Conservation (phyloP, 92 coral and sea anemone species). For the Chrysogorgia sp. region DNA sequence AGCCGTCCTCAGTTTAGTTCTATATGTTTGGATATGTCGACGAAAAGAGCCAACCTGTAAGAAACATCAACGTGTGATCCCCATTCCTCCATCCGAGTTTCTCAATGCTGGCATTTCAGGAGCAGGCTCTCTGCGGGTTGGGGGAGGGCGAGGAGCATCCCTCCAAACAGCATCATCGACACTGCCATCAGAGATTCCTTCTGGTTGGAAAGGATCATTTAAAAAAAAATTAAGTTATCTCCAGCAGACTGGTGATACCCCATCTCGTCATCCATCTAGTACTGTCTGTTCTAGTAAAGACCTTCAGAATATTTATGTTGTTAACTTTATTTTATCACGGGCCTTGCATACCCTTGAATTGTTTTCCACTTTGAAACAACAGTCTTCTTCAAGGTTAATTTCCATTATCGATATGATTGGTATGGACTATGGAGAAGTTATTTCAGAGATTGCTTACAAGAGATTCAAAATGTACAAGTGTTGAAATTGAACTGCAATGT, state of each 20-base stretch:
- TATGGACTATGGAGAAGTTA: too few species aligned
- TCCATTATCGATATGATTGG: too few species aligned
- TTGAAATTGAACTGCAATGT: neutral
- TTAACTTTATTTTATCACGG: too few species aligned
- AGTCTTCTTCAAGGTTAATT: too few species aligned
- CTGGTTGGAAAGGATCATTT: too few species aligned
- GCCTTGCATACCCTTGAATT: too few species aligned
- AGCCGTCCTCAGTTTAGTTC: slow-evolving; percentile 53
- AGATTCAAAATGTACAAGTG: neutral
- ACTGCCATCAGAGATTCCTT: too few species aligned
- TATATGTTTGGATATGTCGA: slow-evolving; percentile 57
- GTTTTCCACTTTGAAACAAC: slow-evolving; percentile 19
- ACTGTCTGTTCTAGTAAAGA: slow-evolving; percentile 24
- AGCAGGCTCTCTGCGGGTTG: too few species aligned
- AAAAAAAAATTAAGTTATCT: neutral
- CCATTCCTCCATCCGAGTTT: slow-evolving; percentile 46
- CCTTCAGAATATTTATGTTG: slow-evolving; percentile 24
- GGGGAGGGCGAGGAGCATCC: too few species aligned
- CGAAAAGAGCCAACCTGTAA: slow-evolving; percentile 17
- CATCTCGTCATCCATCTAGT: slow-evolving; percentile 1
- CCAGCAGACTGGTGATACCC: neutral
- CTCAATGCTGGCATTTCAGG: neutral
- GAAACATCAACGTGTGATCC: slow-evolving; percentile 40
- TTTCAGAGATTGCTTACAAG: too few species aligned
- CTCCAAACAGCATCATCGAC: too few species aligned